Evolutionary conservation across 2,113 vertebrate species (phyloP), one percentile per base, ranked within the genome.

Genomic region (Sinocyclocheilus grahami): DNA sequence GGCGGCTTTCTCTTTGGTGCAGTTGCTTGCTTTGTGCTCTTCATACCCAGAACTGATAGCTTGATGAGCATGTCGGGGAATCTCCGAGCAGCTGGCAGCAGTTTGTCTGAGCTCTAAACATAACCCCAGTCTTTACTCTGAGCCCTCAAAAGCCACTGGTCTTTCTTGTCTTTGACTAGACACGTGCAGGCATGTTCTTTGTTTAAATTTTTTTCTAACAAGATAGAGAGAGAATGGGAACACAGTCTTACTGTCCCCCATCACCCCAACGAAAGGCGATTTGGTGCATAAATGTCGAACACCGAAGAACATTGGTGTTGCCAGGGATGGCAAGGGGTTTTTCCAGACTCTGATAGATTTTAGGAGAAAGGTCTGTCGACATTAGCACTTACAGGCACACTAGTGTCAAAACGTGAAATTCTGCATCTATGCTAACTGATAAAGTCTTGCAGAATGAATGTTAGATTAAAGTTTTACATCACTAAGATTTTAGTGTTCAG

Each of bases 1-100:
- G 16, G 18, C 69, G 7, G 7, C 18, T 39, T 33, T 69, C 24
- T 72, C 33, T 72, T 39, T 72, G 33, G 69, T 39, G 12, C 30
- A 30, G 65, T 69, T 69, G 65, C 30, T 69, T 69, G 65, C 65
- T 69, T 33, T 69, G 65, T 69, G 24, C 37, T 74, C 71, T 10
- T 74, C 37, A 42, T 42, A 9, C 37, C 71, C 71, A 74, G 71
- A 74, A 74, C 71, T 42, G 71, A 74, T 74, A 39, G 33, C 20
- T 37, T 74, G 37, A 37, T 74, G 71, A 74, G 30, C 71, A 74
- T 74, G 37, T 42, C 33, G 18, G 4, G 37, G 37, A 74, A 74
- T 74, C 71, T 42, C 18, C 22, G 71, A 42, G 71, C 71, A 74
- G 71, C 71, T 74, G 71, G 37, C 16, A 74, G 71, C 8, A 37